Base-by-base conservation (phyloP, 2,888 invertebrate genomes). In the Campopleginae sp. region DNA sequence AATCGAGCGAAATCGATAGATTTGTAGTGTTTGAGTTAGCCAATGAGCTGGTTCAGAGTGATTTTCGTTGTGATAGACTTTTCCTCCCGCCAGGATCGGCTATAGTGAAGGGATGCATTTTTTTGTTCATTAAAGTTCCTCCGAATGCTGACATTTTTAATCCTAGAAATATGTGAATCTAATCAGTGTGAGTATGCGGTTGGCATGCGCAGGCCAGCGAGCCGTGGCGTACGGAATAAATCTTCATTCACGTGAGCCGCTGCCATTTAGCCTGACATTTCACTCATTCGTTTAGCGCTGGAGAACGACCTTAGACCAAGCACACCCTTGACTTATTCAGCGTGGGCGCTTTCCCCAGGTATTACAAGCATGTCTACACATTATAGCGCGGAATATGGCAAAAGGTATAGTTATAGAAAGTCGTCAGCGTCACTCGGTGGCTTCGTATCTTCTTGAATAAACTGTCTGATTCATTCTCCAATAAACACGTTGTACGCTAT, bases 221-320 rank as follows among this genome's bases (percentile, higher is more conserved):
- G 54, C 66, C 66, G 70, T 54, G 42, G 71, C 80, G 71, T 58
- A 76, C 76, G 33, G 75, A 81, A 81, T 81, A 76, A 81, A 76
- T 80, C 82, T 86, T 87, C 84, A 81, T 87, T 87, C 84, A 83
- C 68, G 77, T 61, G 78, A 68, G 71, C 75, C 84, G 80, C 81
- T 83, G 84, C 81, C 86, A 76, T 76, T 82, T 75, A 80, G 79
- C 74, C 82, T 88, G 87, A 87, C 88, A 88, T 88, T 88, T 88
- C 83, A 82, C 87, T 85, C 84, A 75, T 84, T 70, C 85, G 61
- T 76, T 76, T 81, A 70, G 71, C 70, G 70, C 75, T 61, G 70
- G 75, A 48, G 70, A 81, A 76, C 81, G 81, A 81, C 81, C 81
- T 81, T 81, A 81, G 81, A 81, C 70, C 68, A 70, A 81, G 70